Evolutionary conservation across 2,113 vertebrate genomes (phyloP).

Genomic region (Stictonetta naevosa): DNA sequence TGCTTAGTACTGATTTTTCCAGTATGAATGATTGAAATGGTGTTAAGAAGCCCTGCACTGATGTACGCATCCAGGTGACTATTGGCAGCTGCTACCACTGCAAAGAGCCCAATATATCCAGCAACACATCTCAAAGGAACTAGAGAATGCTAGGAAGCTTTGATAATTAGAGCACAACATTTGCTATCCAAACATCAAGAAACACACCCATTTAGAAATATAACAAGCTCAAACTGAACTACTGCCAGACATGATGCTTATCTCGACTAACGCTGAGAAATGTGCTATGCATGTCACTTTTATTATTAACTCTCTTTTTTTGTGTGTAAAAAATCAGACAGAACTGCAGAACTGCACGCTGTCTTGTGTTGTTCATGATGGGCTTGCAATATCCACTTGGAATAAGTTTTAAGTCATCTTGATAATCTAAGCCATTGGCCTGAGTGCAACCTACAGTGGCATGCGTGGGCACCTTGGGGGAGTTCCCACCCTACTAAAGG

Average conservation of each 20-base stretch:
- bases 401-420: neutral
- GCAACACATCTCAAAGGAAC: neutral
- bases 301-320: neutral
- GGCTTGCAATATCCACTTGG: neutral
- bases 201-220: neutral
- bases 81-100: neutral
- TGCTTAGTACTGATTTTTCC: neutral
- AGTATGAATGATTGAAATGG: neutral
- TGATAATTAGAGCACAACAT: neutral
- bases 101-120: neutral
- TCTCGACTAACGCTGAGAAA: neutral
- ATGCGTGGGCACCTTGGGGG: fast-evolving
- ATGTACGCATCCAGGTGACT: neutral
- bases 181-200: slow-evolving; percentile 17
- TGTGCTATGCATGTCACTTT: neutral
- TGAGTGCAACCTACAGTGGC: fast-evolving
- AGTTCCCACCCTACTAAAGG: too few species aligned
- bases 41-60: neutral
- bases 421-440: fast-evolving
- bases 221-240: neutral
- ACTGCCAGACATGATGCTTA: neutral
- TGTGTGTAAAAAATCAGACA: neutral
- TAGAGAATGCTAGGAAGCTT: neutral
- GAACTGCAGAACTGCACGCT: neutral
- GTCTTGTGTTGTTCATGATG: neutral